Evolutionary conservation across 2,797 vertebrate species (phyloP), one percentile per base, ranked within the genome.

Genomic region (Poecilia wingei): DNA sequence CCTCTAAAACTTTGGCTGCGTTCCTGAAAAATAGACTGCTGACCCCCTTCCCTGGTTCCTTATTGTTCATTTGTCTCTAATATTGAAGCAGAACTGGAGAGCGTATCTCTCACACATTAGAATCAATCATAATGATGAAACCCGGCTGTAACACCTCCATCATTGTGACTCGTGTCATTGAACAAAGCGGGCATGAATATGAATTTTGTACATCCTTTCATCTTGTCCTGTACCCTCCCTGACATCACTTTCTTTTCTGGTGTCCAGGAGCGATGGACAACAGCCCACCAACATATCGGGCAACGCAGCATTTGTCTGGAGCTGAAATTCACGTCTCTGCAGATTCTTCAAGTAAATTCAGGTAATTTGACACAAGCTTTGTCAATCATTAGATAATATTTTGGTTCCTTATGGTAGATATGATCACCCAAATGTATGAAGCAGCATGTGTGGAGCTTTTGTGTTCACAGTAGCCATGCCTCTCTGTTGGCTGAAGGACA

Each of bases 101-200:
- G 79, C 70, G 74, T 77, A 77, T 80, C 82, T 57, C 82, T 57
- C 71, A 74, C 46, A 72, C 74, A 89, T 89, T 82, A 81, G 47
- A 84, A 89, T 89, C 80, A 77, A 47, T 86, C 72, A 79, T 74
- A 72, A 84, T 93, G 92, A 93, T 86, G 89, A 93, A 93, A 93
- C 76, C 77, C 25, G 33, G 57, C 73, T 85, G 91, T 72, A 94
- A 93, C 70, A 45, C 47, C 53, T 74, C 61, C 13, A 66, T 84
- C 74, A 45, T 76, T 83, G 86, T 72, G 84, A 81, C 78, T 78
- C 16, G 69, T 83, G 74, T 86, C 79, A 20, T 86, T 87, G 55
- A 91, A 80, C 79, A 82, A 86, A 89, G 84, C 64, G 79, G 59
- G 89, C 82, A 84, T 25, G 75, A 86, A 77, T 81, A 69, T 72